Base-by-base conservation (phyloP, 2,797 vertebrate genomes). In the Aplochiton taeniatus region DNA sequence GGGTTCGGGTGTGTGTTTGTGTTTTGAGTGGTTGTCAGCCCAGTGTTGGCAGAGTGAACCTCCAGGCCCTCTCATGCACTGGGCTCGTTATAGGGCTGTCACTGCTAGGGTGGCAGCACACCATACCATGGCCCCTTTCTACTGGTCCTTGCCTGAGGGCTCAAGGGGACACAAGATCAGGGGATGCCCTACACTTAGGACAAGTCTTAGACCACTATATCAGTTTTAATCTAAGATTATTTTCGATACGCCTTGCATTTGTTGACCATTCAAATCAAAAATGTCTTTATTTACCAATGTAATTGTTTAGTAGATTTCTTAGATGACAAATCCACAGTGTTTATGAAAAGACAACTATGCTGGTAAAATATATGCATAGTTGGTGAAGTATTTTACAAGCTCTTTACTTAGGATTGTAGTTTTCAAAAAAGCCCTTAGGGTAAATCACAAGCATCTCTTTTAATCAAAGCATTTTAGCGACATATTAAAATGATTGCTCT, bases 391-490 rank as follows among this genome's bases (percentile, higher is more conserved):
- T 31, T 31, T 31, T 3, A 31, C 2, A 31, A 31, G 31, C 31
- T 31, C 31, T 6, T 6, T 31, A 31, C 31, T 31, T 6, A 2
- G 3, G 6, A 31, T 31, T 31, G 2, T 31, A 31, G 31, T 31
- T 31, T 31, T 31, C 2, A 31, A 31, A 48, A 73, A 81, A 82
- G 75, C 77, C 88, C 81, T 67, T 45, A 41, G 75, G 87, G 70
- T 61, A 51, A 79, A 55, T 56, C 66, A 62, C 58, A 76, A 62
- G 81, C 65, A 75, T 85, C 58, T 74, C 77, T 88, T 86, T 85
- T 74, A 80, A 87, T 86, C 83, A 82, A 83, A 84, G 79, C 82
- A 81, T 76, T 82, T 83, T 86, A 76, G 79, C 81, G 65, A 84
- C 77, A 66, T 77, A 73, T 54, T 72, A 68, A 80, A 76, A 73